phyloP scores from a whole-genome alignment of 2,113 vertebrate species.

The Glaucidium brasilianum region DNA sequence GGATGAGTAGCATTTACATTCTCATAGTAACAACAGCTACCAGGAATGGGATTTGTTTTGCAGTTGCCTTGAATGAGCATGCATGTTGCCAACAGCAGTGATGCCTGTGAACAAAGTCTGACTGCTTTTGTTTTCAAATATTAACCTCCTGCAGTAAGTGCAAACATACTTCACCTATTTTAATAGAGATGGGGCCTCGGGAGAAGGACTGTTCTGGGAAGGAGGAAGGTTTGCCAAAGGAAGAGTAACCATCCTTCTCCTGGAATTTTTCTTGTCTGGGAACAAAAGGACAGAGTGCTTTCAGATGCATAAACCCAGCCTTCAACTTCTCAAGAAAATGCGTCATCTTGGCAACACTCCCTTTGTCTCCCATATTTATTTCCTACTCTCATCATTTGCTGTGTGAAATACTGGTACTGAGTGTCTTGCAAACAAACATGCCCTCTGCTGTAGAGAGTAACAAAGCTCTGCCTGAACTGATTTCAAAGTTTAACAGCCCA shows the following conservation, averaged over 20 bases:
- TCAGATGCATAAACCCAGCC: background rate
- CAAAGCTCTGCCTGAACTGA: background rate
- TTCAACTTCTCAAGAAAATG: background rate
- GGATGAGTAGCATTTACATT: background rate
- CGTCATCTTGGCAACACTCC: background rate
- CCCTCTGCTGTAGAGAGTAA: background rate
- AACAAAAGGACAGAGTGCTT: background rate
- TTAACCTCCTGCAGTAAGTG: background rate
- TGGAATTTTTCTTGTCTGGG: background rate
- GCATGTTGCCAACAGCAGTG: background rate
- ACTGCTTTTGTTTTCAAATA: background rate
- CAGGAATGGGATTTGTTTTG: background rate
- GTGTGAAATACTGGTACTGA: background rate
- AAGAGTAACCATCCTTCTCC: background rate
- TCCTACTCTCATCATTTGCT: background rate
- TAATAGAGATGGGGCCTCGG: background rate
- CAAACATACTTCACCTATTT: background rate
- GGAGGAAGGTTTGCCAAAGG: background rate
- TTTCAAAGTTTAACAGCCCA: background rate
- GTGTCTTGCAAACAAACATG: background rate
- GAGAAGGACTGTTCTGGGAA: background rate
- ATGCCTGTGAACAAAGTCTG: conserved; percentile 11
- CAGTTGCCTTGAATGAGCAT: conserved; percentile 7
- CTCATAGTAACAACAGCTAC: background rate
- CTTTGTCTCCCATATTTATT: background rate